Base-by-base conservation (phyloP, 2,888 invertebrate species). In the Cerastoderma edule region DNA sequence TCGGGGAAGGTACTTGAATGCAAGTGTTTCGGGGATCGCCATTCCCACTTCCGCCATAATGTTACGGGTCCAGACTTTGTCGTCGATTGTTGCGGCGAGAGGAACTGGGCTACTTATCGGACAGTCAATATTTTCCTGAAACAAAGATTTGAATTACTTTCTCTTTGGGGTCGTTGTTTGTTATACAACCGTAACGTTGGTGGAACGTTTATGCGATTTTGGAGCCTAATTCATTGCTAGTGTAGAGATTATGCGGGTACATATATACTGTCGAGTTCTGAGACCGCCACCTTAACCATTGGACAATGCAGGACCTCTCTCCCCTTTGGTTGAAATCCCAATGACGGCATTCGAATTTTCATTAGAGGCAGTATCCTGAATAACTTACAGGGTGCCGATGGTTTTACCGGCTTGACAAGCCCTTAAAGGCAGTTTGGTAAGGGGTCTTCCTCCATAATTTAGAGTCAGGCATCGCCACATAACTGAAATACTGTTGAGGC, bases 1-100 rank as follows among this genome's bases (percentile, higher is more conserved):
- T n/a, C n/a, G n/a, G 1, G 73, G 46, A 56, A 71, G 74, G 50
- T 69, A 83, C 6, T 60, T 24, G 28, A 85, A 75, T 0, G 78
- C 84, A 19, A 85, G 68, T 0, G 85, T 85, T 35, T 71, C 75
- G 8, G 85, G 85, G 48, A 69, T 76, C 13, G 30, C 56, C 53
- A 84, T 72, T 4, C 80, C 82, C 46, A 76, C 79, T 8, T 78
- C 71, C 5, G 84, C 77, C 83, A 84, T 80, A 10, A 83, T 33
- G 8, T 72, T 72, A 5, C 87, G 67, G 8, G 87, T 87, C 73
- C 80, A 80, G 0, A 88, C 67, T 75, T 88, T 88, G 71, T 88
- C 83, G 53, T 88, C 87, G 0, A 83, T 77, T 16, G 76, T 30
- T n/a, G 67, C 76, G 44, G 71, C 77, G 6, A 88, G 75, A 13